Evolutionary conservation across 2,888 invertebrate genomes (phyloP), one percentile per base, ranked within the genome.

Genomic region (Yponomeuta plumbellus): DNA sequence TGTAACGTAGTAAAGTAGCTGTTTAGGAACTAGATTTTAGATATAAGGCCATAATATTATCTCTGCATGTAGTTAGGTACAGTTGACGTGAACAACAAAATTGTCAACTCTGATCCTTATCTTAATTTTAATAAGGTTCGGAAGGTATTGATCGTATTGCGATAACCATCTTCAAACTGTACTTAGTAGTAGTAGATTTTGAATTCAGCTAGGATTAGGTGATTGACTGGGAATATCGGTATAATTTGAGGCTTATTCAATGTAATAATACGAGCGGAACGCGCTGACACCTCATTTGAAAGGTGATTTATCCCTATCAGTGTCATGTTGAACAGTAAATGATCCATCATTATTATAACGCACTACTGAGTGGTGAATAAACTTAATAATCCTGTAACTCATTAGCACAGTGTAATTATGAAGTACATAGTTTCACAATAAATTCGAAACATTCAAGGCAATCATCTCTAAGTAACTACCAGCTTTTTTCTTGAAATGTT

Each of bases 191-290:
- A 22, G 23, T n/a, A 63, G 40, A 44, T 65, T 83, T 86, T 83
- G 79, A 71, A 84, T 83, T 86, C 84, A 74, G 72, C 77, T 86
- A 87, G 84, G 72, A 69, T 78, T 85, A 84, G 83, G 79, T 70
- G 73, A 17, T 39, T 56, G 77, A 77, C 81, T 83, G 83, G 77
- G 79, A 79, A 84, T 80, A 80, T 79, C 75, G 73, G 73, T 69
- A 68, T 69, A 67, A 69, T 67, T 52, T 17, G 17, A 17, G 17
- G 65, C 68, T 59, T 34, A 26, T 26, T 40, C 5, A 40, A 63
- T 63, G 21, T 20, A 20, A 23, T 34, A 34, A 61, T 23, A 11
- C 23, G 17, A 26, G 13, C 2, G 4, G n/a, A n/a, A 23, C 1
- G 61, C 11, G n/a, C 22, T 61, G 5, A 13, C 22, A 21, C 21